Percentiles rank a stretch among this genome's conserved stretches.
phyloP scores from a whole-genome alignment of 2,888 invertebrate species.

The Ophioninae sp. region DNA sequence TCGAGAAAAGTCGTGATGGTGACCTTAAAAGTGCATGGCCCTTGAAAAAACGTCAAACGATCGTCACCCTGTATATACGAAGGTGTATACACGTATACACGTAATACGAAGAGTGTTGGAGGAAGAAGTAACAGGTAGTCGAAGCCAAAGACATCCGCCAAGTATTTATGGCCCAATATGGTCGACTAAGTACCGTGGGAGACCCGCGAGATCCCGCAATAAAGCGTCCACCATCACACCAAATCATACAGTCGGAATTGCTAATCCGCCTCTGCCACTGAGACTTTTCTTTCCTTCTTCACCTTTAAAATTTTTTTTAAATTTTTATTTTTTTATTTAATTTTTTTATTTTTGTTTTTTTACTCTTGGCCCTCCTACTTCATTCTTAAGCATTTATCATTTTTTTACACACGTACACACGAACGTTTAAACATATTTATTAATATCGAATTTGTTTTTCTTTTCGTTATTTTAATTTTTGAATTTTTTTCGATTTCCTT shows the following conservation, averaged over 20 bases:
- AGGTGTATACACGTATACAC: background rate
- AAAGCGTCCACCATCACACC: slow-evolving; percentile 53
- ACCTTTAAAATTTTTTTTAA: background rate
- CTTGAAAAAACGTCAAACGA: too few species aligned
- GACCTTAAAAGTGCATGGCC: too few species aligned
- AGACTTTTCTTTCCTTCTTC: slow-evolving; percentile 43
- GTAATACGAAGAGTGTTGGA: slow-evolving; percentile 52
- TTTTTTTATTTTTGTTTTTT: slow-evolving; percentile 26
- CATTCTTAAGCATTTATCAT: slow-evolving; percentile 16
- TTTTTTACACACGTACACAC: background rate
- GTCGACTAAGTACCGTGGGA: slow-evolving; percentile 75
- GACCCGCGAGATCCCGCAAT: slow-evolving; percentile 62
- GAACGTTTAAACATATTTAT: background rate
- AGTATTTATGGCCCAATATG: slow-evolving; percentile 74
- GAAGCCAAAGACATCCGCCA: slow-evolving; percentile 70
- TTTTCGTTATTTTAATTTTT: slow-evolving; percentile 25
- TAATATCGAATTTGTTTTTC: background rate
- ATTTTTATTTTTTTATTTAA: slow-evolving; percentile 37
- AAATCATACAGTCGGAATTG: slow-evolving; percentile 61
- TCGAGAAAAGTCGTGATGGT: too few species aligned
- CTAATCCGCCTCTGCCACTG: slow-evolving; percentile 69
- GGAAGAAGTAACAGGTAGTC: slow-evolving; percentile 69
- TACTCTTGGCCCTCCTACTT: slow-evolving; percentile 11
- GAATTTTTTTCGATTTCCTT: background rate
- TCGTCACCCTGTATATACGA: background rate